These are phyloP conservation scores for Nemotelus nigrinus DNA, from an alignment of 2,888 invertebrate species.

Conservation along the genomic window DNA sequence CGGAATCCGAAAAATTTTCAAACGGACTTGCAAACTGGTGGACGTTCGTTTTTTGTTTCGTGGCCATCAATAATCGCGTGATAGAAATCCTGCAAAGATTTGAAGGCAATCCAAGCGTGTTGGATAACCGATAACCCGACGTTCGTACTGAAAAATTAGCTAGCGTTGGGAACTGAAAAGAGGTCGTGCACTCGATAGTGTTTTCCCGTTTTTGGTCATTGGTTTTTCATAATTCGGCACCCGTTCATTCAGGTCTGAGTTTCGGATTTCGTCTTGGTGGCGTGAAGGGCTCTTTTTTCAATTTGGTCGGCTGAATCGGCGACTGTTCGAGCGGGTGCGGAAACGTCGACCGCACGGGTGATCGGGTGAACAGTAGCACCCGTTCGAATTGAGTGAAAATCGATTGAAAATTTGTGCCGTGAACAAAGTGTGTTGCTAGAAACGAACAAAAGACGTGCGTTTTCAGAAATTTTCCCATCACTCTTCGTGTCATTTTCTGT, in stretches of 20 bases:
- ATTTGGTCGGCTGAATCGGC: not conserved
- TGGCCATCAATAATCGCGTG: too few species aligned
- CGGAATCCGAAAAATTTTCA: not conserved
- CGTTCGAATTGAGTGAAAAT: conserved; percentile 26
- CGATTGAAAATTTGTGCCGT: conserved; percentile 29
- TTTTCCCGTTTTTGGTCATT: conserved; percentile 33
- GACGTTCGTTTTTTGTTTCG: too few species aligned
- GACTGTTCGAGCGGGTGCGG: conserved; percentile 16
- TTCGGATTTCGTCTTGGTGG: not conserved
- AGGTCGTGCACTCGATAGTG: conserved; percentile 33
- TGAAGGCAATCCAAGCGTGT: too few species aligned
- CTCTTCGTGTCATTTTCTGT: conserved; percentile 22
- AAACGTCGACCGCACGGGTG: conserved; percentile 20
- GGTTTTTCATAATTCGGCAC: not conserved
- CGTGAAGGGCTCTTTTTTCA: conserved; percentile 6
- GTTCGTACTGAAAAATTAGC: too few species aligned
- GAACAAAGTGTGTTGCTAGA: conserved; percentile 20
- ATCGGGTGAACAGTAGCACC: not conserved
- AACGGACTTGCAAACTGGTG: too few species aligned
- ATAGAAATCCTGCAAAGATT: too few species aligned
- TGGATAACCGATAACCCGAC: too few species aligned
- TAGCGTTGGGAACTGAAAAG: not conserved
- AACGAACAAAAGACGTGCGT: conserved; percentile 27
- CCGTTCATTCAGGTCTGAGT: not conserved
- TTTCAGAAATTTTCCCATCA: conserved; percentile 15